Conservation (phyloP, 2,113 vertebrate species). For the Neopipo cinnamomea region DNA sequence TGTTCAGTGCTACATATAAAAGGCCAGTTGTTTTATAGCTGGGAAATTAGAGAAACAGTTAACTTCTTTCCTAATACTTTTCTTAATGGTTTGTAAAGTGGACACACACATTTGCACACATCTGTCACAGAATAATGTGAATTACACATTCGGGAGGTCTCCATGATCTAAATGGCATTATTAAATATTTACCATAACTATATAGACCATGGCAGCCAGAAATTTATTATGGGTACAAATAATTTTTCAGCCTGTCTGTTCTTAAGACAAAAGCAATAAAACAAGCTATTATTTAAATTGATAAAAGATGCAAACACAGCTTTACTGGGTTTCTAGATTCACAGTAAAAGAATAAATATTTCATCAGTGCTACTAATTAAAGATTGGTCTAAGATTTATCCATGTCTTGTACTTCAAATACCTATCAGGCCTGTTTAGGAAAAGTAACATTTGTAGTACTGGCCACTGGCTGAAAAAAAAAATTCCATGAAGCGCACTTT, state of each 20-base stretch:
- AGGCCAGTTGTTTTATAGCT: background rate
- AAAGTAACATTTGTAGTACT: slow-evolving; percentile 65
- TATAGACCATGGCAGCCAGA: background rate
- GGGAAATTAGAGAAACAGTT: background rate
- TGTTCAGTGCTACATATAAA: background rate
- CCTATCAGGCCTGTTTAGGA: slow-evolving; percentile 61
- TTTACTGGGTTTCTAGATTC: slow-evolving; percentile 70
- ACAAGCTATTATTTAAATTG: slow-evolving; percentile 73
- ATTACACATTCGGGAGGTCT: slow-evolving; percentile 14
- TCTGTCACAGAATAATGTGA: background rate
- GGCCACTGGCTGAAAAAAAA: background rate
- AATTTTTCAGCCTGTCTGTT: slow-evolving; percentile 55
- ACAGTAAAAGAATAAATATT: slow-evolving; percentile 79
- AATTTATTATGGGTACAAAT: background rate
- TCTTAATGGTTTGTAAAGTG: background rate
- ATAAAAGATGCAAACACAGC: slow-evolving; percentile 71
- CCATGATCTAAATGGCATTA: background rate
- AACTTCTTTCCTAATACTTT: background rate
- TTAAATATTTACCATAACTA: slow-evolving; percentile 69
- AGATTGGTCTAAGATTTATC: slow-evolving; percentile 74
- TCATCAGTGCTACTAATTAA: slow-evolving; percentile 73
- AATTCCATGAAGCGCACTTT: background rate
- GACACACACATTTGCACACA: background rate
- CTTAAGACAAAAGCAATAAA: slow-evolving; percentile 71
- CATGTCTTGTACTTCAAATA: slow-evolving; percentile 61